A percentile compares a stretch with the other conserved stretches of the same genome.
These are phyloP conservation scores for Ictidomys tridecemlineatus DNA, from an alignment of 2,113 vertebrate genomes.

Conservation along the genomic window DNA sequence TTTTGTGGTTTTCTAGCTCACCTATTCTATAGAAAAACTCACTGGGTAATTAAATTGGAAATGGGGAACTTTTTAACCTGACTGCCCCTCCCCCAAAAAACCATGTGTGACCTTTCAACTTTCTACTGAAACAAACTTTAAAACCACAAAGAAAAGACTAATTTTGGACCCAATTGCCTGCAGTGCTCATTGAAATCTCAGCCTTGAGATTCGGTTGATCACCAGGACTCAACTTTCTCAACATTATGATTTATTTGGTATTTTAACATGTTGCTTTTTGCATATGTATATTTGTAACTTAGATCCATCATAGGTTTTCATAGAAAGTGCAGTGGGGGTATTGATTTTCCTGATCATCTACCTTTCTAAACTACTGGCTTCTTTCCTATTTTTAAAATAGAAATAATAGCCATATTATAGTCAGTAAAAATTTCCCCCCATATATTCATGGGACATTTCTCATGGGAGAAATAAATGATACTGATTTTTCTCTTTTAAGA, in stretches of 20 bases:
- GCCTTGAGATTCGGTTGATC: background rate
- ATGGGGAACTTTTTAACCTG: background rate
- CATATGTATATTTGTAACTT: background rate
- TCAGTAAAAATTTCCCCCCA: background rate
- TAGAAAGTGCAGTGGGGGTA: background rate
- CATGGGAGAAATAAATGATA: background rate
- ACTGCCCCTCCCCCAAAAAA: too few species aligned
- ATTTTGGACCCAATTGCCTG: conserved; percentile 58
- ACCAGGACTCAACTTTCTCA: background rate
- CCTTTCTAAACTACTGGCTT: conserved; percentile 4
- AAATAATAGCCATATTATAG: background rate
- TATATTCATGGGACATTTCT: background rate
- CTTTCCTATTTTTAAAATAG: conserved; percentile 25
- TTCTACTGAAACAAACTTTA: conserved; percentile 49
- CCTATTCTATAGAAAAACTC: conserved; percentile 48
- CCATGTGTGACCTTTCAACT: conserved; percentile 53
- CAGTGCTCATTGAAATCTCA: conserved; percentile 44
- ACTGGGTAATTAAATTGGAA: background rate
- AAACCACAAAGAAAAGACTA: conserved; percentile 47
- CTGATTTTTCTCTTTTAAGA: background rate
- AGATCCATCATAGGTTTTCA: background rate
- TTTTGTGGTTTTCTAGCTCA: conserved; percentile 14
- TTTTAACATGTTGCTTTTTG: background rate
- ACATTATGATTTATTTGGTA: background rate
- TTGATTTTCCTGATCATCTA: conserved; percentile 43